phyloP scores from a whole-genome alignment of 2,797 vertebrate species.

The Thamnophis elegans region DNA sequence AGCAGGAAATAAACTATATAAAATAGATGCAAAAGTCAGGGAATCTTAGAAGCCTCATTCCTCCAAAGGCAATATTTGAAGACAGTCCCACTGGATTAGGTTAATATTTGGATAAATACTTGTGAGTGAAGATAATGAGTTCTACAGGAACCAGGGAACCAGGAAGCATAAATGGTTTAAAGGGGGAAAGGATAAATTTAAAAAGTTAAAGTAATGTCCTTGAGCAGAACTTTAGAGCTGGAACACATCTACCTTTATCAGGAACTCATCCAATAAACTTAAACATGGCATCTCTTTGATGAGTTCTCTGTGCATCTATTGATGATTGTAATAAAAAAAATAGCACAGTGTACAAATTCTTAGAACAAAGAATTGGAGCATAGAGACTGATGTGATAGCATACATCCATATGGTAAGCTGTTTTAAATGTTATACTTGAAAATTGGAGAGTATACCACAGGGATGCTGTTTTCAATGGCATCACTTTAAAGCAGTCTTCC shows the following conservation, averaged over 20 bases:
- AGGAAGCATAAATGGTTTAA: not conserved
- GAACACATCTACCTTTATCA: not conserved
- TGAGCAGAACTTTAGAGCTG: not conserved
- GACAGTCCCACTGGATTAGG: not conserved
- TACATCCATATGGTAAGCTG: not conserved
- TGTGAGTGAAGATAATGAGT: conserved; percentile 6
- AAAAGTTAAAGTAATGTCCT: not conserved
- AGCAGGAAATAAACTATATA: not conserved
- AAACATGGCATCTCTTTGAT: not conserved
- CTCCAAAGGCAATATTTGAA: not conserved
- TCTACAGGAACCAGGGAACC: not conserved
- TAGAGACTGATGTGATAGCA: not conserved
- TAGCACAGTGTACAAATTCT: not conserved
- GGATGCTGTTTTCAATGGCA: not conserved
- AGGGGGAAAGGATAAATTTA: not conserved
- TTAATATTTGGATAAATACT: not conserved
- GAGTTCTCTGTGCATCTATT: not conserved
- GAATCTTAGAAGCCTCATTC: not conserved
- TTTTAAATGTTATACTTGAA: not conserved
- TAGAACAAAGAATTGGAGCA: not conserved
- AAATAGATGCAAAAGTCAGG: not conserved
- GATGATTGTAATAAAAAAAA: not conserved
- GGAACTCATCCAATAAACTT: not conserved
- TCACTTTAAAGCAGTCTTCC: not conserved
- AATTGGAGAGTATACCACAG: not conserved